Evolutionary conservation across 2,113 vertebrate species (phyloP), one percentile per base, ranked within the genome.

Genomic region (Girardinichthys multiradiatus): DNA sequence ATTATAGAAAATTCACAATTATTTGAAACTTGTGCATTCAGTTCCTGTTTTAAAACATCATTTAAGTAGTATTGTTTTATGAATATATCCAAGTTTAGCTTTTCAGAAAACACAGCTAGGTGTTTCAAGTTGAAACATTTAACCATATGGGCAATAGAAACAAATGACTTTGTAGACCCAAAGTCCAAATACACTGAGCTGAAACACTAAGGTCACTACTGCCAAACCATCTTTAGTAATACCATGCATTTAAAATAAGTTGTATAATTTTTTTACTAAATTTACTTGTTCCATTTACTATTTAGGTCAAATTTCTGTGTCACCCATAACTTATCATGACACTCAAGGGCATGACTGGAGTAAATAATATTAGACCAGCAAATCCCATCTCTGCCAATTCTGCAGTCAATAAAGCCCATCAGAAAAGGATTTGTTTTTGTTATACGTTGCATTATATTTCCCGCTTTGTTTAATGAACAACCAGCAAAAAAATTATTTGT

Each of bases 261-360:
- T 24, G 31, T 10, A n/a, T 21, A 2, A 63, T 35, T 13, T 35
- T n/a, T n/a, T 2, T n/a, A 45, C 57, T 15, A 27, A 80, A 57
- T 70, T 73, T 79, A 72, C 73, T 79, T 64, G 76, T 75, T 82
- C 79, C 80, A 71, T 71, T 68, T 61, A 64, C 60, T 86, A 91
- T 87, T 67, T 87, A 84, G 91, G 88, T 84, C 87, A 92, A 67
- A 79, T 58, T 77, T 80, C 59, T 69, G 59, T 71, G 84, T 83
- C 74, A 70, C 39, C 59, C 24, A 57, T 58, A 26, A 75, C 45
- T 37, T 75, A 79, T 79, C 74, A 73, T 39, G 70, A 8, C 72
- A n/a, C 64, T 75, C 68, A 8, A 17, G 64, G 67, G 67, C 58
- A 58, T 59, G 2, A 8, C 29, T 0, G 45, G 4, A 2, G 45